A percentile compares a stretch with the other conserved stretches of the same genome.
These are phyloP conservation scores for Enteromius anoplus DNA, from an alignment of 2,797 vertebrate genomes.

Conservation along the genomic window DNA sequence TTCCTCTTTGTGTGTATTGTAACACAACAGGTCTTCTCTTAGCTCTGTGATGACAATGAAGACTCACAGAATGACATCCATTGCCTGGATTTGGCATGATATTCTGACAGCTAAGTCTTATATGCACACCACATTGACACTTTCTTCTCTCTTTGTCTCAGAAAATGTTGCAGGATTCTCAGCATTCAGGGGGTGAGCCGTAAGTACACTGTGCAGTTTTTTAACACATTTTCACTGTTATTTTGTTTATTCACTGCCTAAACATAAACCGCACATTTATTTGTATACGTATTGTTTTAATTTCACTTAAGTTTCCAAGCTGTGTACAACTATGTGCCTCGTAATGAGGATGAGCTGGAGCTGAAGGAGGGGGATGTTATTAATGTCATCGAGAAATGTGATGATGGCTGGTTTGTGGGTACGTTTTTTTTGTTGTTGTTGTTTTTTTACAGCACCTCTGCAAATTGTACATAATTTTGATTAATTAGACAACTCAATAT, in stretches of 20 bases:
- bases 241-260: neutral
- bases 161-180: constrained; percentile 77
- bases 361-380: constrained; percentile 95
- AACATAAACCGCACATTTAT: neutral
- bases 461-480: neutral
- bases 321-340: constrained; percentile 94
- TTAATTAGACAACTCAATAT: neutral
- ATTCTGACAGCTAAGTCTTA: neutral
- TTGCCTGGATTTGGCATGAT: constrained; percentile 49
- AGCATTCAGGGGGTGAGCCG: constrained; percentile 77
- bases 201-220: constrained; percentile 65
- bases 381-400: constrained; percentile 98
- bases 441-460: neutral
- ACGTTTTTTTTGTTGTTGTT: constrained; percentile 46
- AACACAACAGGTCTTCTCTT: constrained; percentile 19
- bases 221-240: neutral
- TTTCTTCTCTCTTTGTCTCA: constrained; percentile 49
- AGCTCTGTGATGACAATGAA: constrained; percentile 21
- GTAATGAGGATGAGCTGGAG: constrained; percentile 97
- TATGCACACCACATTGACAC: neutral
- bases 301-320: constrained; percentile 86
- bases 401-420: constrained; percentile 99
- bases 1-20: constrained; percentile 37
- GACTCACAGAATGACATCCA: constrained; percentile 32
- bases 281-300: neutral